These are phyloP conservation scores for Bujurquina vittata DNA, from an alignment of 2,113 vertebrate genomes.

Conservation along the genomic window DNA sequence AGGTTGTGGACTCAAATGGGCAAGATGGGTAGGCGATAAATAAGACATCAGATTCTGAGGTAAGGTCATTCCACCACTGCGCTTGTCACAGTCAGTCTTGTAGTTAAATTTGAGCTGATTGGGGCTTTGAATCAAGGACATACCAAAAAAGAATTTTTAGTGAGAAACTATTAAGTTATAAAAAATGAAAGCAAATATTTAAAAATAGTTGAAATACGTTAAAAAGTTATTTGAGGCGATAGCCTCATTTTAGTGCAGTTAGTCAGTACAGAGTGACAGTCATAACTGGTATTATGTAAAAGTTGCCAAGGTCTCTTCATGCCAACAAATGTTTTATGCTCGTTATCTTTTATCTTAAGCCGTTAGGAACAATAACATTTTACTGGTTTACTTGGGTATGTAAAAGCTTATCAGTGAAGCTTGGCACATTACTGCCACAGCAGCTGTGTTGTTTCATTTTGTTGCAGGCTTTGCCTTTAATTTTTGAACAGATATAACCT, in stretches of 20 bases:
- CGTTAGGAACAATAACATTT: neutral
- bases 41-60: constrained; percentile 64
- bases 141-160: neutral
- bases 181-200: neutral
- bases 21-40: constrained; percentile 62
- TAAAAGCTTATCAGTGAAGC: neutral
- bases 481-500: neutral
- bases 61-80: constrained; percentile 47
- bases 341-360: neutral
- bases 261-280: neutral
- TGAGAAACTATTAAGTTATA: neutral
- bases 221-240: neutral
- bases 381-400: neutral
- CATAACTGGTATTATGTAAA: neutral
- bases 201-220: neutral
- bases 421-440: neutral
- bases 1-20: constrained; percentile 35
- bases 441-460: neutral
- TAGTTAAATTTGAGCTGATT: neutral
- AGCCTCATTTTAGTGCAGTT: neutral
- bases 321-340: neutral
- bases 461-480: neutral
- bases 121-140: neutral
- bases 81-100: neutral
- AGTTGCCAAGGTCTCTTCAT: neutral